Conservation (phyloP, 1,140 invertebrate species). For the Cardiocondyla obscurior region DNA sequence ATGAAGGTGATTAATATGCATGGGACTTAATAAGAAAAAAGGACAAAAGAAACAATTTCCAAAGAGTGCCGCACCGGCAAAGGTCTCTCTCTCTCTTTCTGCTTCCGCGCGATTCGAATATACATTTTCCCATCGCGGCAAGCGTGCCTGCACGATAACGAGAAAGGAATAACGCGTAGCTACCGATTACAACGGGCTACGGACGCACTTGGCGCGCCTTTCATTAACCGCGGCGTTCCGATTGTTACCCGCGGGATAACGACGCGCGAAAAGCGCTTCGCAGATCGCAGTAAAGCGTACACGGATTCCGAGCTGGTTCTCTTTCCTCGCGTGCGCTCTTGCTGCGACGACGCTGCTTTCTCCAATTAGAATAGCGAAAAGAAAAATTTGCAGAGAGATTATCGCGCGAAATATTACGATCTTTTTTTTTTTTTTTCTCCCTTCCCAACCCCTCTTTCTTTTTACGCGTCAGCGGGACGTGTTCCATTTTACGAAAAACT, state of each 20-base stretch:
- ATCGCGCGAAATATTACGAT: neutral
- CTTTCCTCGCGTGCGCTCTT: neutral
- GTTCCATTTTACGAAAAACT: slow-evolving; percentile 10
- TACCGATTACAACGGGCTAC: slow-evolving; percentile 22
- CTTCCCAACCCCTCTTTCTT: neutral
- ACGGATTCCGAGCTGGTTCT: neutral
- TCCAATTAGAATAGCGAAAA: slow-evolving; percentile 7
- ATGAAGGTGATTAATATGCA: slow-evolving; percentile 58
- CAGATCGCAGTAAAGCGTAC: neutral
- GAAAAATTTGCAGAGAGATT: slow-evolving; percentile 12
- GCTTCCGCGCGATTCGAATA: neutral
- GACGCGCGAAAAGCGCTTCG: slow-evolving; percentile 31
- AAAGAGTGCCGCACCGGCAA: neutral
- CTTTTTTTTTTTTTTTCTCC: neutral
- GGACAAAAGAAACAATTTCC: slow-evolving; percentile 44
- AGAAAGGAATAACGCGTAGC: slow-evolving; percentile 37
- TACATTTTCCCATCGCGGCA: neutral
- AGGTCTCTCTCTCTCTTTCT: neutral
- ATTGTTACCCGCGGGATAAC: slow-evolving; percentile 33
- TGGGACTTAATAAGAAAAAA: slow-evolving; percentile 40
- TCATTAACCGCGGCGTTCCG: slow-evolving; percentile 40
- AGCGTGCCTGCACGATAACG: slow-evolving; percentile 1
- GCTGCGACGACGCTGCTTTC: slow-evolving; percentile 1
- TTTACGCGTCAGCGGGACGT: neutral
- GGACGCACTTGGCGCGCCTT: slow-evolving; percentile 40